phyloP scores from a whole-genome alignment of 2,113 vertebrate genomes.

The Crotophaga sulcirostris region DNA sequence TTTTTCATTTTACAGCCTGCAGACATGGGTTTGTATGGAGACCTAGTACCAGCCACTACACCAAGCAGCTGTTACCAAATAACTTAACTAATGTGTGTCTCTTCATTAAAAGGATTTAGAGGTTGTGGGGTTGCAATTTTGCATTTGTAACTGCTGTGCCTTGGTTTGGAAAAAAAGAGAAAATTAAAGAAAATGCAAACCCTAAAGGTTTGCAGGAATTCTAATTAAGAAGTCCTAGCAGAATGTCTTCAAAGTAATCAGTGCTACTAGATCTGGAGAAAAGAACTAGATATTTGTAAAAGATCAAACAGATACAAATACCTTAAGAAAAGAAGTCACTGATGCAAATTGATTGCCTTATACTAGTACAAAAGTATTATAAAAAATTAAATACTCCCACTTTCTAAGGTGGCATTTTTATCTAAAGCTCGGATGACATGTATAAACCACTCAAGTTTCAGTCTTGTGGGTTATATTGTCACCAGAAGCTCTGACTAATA shows the following conservation, averaged over 20 bases:
- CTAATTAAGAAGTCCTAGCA: background rate
- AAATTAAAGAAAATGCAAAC: background rate
- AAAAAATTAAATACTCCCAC: conserved; percentile 44
- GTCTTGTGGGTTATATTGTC: conserved; percentile 50
- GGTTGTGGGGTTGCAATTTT: background rate
- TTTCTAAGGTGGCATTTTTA: conserved; percentile 48
- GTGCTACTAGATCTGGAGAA: background rate
- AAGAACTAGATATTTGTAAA: background rate
- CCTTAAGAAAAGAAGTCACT: conserved; percentile 11
- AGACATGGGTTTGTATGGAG: background rate
- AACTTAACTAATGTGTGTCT: background rate
- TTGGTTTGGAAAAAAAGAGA: background rate
- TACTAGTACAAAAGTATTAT: conserved; percentile 33
- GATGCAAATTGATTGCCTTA: conserved; percentile 46
- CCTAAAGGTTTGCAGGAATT: background rate
- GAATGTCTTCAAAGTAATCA: background rate
- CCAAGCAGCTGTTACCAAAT: background rate
- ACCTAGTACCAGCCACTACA: background rate
- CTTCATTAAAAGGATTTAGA: background rate
- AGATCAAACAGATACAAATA: conserved; percentile 28
- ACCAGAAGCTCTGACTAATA: conserved; percentile 61
- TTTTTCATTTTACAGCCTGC: background rate
- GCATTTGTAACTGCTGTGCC: background rate
- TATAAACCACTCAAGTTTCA: conserved; percentile 53
- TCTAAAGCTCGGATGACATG: conserved; percentile 36